Percentiles rank a stretch among this genome's conserved stretches.
phyloP scores from a whole-genome alignment of 2,797 vertebrate species.

The Erithacus rubecula region DNA sequence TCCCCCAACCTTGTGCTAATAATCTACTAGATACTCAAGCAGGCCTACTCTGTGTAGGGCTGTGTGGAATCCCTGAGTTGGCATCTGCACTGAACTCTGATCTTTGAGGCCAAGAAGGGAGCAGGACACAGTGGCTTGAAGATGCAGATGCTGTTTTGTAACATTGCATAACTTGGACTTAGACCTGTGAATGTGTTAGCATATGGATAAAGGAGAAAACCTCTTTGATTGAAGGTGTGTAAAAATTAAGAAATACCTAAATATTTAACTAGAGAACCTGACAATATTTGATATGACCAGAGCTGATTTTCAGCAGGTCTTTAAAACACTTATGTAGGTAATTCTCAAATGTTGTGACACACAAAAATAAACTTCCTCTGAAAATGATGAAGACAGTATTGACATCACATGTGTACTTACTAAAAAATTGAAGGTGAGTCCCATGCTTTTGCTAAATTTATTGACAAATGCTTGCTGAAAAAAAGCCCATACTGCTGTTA shows the following conservation, averaged over 20 bases:
- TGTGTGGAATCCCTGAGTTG: neutral
- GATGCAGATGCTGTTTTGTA: neutral
- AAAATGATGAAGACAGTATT: neutral
- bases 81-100: conserved; percentile 12
- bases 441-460: neutral
- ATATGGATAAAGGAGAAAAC: neutral
- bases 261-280: neutral
- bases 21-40: neutral
- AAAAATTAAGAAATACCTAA: conserved; percentile 29
- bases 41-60: neutral
- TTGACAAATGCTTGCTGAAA: neutral
- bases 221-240: neutral
- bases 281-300: neutral
- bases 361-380: neutral
- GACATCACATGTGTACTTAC: neutral
- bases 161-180: conserved; percentile 10
- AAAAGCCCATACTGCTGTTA: neutral
- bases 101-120: neutral
- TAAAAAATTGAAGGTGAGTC: neutral
- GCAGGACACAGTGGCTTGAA: neutral
- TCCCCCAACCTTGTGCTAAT: neutral
- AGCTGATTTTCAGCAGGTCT: neutral
- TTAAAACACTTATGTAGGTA: neutral
- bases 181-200: conserved; percentile 30
- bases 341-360: neutral